Evolutionary conservation across 2,113 vertebrate genomes (phyloP).

Genomic region (Alces alces): DNA sequence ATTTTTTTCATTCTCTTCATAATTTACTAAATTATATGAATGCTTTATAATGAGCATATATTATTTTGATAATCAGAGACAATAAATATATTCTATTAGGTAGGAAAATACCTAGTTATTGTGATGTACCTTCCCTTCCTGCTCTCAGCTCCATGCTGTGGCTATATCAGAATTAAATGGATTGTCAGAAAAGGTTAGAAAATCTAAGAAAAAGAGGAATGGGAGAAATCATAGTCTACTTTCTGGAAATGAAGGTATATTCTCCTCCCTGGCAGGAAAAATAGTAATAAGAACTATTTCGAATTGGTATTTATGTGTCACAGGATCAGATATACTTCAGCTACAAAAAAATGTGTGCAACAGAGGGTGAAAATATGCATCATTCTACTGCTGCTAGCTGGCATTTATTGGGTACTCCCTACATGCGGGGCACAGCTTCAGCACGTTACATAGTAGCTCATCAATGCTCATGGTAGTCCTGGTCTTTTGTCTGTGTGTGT

Average conservation of each 20-base stretch:
- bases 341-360: not conserved
- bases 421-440: too few relatives aligned
- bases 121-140: not conserved
- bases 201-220: not conserved
- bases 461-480: not conserved
- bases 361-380: not conserved
- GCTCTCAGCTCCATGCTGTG: not conserved
- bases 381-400: not conserved
- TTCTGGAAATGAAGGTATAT: conserved; percentile 4
- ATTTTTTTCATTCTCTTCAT: not conserved
- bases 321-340: not conserved
- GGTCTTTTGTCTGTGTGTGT: not conserved
- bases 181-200: not conserved
- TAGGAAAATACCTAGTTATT: not conserved
- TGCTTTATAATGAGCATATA: not conserved
- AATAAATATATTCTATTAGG: not conserved
- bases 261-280: not conserved
- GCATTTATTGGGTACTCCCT: too few relatives aligned
- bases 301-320: not conserved
- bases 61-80: not conserved
- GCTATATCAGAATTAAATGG: not conserved
- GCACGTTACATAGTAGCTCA: not conserved
- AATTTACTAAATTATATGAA: not conserved
- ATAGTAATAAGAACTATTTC: not conserved
- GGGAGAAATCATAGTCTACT: not conserved